Evolutionary conservation across 2,113 vertebrate genomes (phyloP).

Genomic region (Leptodactylus fuscus): DNA sequence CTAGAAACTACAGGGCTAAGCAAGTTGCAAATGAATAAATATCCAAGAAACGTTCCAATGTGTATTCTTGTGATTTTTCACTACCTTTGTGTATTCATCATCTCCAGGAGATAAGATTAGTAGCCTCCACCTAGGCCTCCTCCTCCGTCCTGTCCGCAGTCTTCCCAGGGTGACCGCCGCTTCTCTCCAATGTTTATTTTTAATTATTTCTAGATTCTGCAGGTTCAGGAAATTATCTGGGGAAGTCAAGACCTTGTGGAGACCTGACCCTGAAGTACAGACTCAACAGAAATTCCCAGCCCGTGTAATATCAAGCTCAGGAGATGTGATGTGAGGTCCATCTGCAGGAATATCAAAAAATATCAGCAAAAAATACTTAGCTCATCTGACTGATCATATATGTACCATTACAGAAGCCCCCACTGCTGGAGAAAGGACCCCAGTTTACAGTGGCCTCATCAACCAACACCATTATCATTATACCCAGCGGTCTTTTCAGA

Average conservation of each 20-base stretch:
- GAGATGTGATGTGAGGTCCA: neutral
- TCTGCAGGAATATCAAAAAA: neutral
- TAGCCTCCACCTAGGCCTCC: neutral
- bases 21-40: too few species aligned
- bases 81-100: neutral
- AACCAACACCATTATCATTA: too few species aligned
- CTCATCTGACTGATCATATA: too few species aligned
- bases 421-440: too few species aligned
- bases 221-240: neutral
- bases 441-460: too few species aligned
- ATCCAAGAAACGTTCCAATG: too few species aligned
- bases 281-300: neutral
- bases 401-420: too few species aligned
- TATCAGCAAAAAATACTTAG: neutral
- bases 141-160: neutral
- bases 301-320: neutral
- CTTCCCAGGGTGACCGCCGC: neutral
- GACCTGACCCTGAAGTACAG: neutral
- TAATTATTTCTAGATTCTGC: slow-evolving; percentile 4
- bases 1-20: too few species aligned
- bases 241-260: neutral
- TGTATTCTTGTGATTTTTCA: neutral
- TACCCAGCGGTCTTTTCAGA: too few species aligned
- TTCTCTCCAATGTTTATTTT: neutral
- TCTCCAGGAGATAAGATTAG: too few species aligned